Conservation (phyloP, 2,888 invertebrate genomes). For the Metallyticus violacea region DNA sequence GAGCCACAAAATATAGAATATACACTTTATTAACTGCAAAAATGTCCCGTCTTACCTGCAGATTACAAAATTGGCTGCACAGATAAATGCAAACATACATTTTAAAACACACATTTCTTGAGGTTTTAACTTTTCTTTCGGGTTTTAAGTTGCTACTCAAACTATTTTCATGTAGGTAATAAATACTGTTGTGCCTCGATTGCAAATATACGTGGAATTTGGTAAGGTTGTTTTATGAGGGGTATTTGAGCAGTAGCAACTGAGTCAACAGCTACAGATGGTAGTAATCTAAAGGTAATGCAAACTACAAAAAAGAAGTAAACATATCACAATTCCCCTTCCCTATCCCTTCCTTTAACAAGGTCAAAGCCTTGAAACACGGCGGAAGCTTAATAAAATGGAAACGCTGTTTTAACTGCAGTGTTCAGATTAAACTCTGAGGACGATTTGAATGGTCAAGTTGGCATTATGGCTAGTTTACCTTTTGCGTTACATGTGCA, state of each 20-base stretch:
- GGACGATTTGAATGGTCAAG: too few relatives aligned
- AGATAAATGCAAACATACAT: background rate
- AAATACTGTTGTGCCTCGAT: background rate
- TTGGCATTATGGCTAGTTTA: too few relatives aligned
- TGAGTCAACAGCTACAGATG: background rate
- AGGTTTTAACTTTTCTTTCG: background rate
- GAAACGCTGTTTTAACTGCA: background rate
- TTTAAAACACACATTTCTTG: background rate
- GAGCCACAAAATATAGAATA: too few relatives aligned
- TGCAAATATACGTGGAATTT: background rate
- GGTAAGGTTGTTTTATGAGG: background rate
- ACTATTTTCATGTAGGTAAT: background rate
- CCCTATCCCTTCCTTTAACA: background rate
- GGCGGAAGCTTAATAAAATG: background rate
- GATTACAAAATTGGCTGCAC: background rate
- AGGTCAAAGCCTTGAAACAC: background rate
- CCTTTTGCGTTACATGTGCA: too few relatives aligned
- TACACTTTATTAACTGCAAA: too few relatives aligned
- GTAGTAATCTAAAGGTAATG: background rate
- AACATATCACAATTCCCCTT: background rate
- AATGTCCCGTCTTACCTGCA: background rate
- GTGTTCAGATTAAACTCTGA: too few relatives aligned
- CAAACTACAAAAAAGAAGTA: background rate
- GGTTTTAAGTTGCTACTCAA: background rate
- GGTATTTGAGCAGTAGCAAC: background rate